These are phyloP conservation scores for Calcarius lapponicus DNA, from an alignment of 2,797 vertebrate species.

Conservation along the genomic window DNA sequence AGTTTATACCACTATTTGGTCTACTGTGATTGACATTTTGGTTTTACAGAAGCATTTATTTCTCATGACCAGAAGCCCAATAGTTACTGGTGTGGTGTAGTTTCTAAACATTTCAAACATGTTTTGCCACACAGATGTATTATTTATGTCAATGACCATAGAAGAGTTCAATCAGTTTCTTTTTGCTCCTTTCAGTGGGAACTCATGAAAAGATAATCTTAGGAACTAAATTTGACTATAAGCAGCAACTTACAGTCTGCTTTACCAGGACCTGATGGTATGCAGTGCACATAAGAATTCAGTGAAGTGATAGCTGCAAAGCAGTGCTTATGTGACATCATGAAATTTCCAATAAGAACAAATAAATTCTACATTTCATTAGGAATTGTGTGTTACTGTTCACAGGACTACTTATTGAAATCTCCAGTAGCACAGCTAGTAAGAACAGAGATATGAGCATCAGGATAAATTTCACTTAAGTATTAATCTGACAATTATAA, in stretches of 20 bases:
- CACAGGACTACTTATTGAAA: slow-evolving; percentile 67
- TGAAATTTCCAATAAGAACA: slow-evolving; percentile 58
- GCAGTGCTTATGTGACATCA: slow-evolving; percentile 48
- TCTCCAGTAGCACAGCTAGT: slow-evolving; percentile 54
- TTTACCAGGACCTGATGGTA: slow-evolving; percentile 39
- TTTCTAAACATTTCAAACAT: slow-evolving; percentile 55
- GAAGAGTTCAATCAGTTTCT: background rate
- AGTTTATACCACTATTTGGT: slow-evolving; percentile 77
- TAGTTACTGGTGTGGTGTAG: slow-evolving; percentile 36
- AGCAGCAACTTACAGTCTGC: slow-evolving; percentile 64
- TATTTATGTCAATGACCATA: slow-evolving; percentile 22
- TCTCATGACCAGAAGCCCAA: slow-evolving; percentile 51
- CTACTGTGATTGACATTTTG: slow-evolving; percentile 74
- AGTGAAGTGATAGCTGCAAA: slow-evolving; percentile 64
- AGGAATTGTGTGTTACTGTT: slow-evolving; percentile 54
- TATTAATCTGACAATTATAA: slow-evolving; percentile 62
- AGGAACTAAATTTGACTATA: slow-evolving; percentile 27
- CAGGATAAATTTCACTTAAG: slow-evolving; percentile 47
- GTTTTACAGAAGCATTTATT: slow-evolving; percentile 70
- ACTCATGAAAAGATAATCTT: slow-evolving; percentile 18
- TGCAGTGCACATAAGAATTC: slow-evolving; percentile 59
- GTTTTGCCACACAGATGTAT: background rate
- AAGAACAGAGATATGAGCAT: slow-evolving; percentile 45
- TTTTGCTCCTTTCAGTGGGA: slow-evolving; percentile 43
- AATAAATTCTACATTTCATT: background rate